phyloP scores from a whole-genome alignment of 2,113 vertebrate genomes.

The Anser brachyrhynchus region DNA sequence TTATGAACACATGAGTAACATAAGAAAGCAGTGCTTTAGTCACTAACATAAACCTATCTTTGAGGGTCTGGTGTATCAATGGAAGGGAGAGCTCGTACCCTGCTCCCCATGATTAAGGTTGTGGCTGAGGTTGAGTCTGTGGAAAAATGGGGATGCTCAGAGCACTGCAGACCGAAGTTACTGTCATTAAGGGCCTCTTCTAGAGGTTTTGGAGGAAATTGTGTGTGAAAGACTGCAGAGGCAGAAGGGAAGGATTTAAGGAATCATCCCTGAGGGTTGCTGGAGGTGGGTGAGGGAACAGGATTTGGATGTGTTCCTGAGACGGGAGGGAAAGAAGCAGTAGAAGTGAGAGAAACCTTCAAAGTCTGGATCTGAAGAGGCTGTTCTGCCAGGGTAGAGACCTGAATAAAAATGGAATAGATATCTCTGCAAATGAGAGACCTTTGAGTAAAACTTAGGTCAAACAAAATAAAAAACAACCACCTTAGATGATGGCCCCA shows the following conservation, averaged over 20 bases:
- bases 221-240: background rate
- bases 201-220: background rate
- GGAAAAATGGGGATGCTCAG: background rate
- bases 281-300: background rate
- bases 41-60: background rate
- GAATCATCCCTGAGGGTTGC: background rate
- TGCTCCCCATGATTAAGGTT: background rate
- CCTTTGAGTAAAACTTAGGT: background rate
- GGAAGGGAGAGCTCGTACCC: background rate
- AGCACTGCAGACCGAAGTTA: background rate
- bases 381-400: background rate
- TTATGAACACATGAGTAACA: background rate
- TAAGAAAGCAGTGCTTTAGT: background rate
- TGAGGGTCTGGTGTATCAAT: background rate
- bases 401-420: background rate
- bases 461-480: background rate
- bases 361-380: background rate
- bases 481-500: background rate
- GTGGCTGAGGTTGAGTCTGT: background rate
- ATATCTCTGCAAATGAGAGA: background rate
- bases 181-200: background rate
- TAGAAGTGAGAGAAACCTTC: background rate
- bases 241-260: background rate
- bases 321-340: background rate
- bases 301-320: background rate